Evolutionary conservation across 1,140 invertebrate genomes (phyloP).

Genomic region (Parapsyche elsis): DNA sequence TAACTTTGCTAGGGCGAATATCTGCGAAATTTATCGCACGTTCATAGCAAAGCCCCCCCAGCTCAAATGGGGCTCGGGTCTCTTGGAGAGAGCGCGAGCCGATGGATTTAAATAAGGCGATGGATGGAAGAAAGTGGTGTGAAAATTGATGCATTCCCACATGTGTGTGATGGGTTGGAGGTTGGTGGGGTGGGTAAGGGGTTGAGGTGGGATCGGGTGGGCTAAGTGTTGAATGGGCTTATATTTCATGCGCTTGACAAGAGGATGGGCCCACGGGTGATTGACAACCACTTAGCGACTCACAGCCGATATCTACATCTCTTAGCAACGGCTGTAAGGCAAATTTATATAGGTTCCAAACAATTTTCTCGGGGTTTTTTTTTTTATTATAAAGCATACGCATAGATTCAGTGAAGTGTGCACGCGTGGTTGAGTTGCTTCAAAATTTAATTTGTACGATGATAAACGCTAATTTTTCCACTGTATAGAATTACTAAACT

Average conservation of each 20-base stretch:
- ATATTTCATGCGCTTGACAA: slow-evolving; percentile 20
- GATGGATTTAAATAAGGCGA: no score
- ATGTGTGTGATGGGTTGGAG: background rate
- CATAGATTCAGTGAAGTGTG: no score
- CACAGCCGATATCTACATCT: slow-evolving; percentile 3
- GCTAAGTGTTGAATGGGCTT: slow-evolving; percentile 8
- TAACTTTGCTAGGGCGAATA: no score
- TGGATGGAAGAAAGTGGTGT: slow-evolving; percentile 3
- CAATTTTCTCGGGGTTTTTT: background rate
- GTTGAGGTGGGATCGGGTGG: background rate
- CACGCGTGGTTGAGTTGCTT: no score
- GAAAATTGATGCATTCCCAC: slow-evolving; percentile 16
- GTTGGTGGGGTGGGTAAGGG: background rate
- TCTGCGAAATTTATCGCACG: no score
- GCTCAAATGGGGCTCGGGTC: no score
- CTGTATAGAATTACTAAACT: no score
- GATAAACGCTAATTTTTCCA: no score
- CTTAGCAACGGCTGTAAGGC: background rate
- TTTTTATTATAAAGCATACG: background rate
- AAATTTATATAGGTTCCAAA: background rate
- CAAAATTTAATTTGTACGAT: no score
- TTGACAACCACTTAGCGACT: slow-evolving; percentile 26
- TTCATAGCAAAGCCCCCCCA: no score
- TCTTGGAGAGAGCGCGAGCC: no score
- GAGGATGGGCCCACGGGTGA: slow-evolving; percentile 13